These are phyloP conservation scores for Lepus americanus DNA, from an alignment of 2,113 vertebrate genomes.

Conservation along the genomic window DNA sequence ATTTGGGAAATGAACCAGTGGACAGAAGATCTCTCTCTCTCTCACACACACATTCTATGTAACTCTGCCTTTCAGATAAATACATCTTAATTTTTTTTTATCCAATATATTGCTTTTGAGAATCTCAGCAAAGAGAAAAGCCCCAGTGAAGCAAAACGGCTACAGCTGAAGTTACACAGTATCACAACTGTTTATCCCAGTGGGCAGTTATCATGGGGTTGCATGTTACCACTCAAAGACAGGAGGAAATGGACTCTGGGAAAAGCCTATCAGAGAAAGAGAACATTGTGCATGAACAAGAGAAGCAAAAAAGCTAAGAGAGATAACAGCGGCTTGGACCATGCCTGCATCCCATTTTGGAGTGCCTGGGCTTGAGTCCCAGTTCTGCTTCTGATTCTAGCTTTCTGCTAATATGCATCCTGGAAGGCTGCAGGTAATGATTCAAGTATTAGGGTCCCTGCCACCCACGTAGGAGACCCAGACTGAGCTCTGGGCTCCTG, in stretches of 20 bases:
- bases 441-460: no score
- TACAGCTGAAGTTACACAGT: neutral
- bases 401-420: no score
- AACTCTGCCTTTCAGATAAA: no score
- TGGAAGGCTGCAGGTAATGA: no score
- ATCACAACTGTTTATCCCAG: neutral
- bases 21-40: no score
- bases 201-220: neutral
- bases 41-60: no score
- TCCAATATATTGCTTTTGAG: neutral
- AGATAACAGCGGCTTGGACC: neutral
- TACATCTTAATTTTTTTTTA: neutral
- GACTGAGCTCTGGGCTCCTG: no score
- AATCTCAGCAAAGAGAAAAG: conserved; percentile 39
- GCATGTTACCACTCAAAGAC: neutral
- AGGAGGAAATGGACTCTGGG: neutral
- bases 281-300: neutral
- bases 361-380: no score
- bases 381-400: no score
- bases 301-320: conserved; percentile 7
- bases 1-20: no score
- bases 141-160: neutral
- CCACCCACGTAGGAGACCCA: no score
- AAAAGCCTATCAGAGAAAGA: neutral
- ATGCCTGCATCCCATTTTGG: no score